These are phyloP conservation scores for Zoanthus gigantus DNA, from an alignment of 92 coral and sea anemone species.

Conservation along the genomic window DNA sequence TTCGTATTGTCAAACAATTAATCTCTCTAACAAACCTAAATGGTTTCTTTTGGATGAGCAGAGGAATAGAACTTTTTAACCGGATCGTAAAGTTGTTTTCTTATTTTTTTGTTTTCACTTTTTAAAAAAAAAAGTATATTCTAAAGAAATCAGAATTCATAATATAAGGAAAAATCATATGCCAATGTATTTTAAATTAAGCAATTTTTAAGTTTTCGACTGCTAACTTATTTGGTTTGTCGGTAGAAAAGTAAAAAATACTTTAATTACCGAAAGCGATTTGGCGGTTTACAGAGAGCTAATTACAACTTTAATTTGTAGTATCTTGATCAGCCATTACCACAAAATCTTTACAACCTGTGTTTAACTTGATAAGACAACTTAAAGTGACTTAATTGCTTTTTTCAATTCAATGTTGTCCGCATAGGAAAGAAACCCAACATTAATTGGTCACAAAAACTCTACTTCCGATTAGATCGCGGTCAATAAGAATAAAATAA, in stretches of 20 bases:
- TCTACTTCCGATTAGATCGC: too few relatives aligned
- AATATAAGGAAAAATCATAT: not conserved
- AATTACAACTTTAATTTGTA: not conserved
- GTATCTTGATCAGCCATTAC: not conserved
- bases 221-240: not conserved
- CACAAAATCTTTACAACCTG: not conserved
- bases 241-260: not conserved
- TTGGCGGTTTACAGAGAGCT: not conserved
- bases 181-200: not conserved
- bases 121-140: not conserved
- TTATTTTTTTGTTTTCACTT: not conserved
- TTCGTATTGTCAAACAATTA: not conserved
- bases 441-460: too few relatives aligned
- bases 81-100: not conserved
- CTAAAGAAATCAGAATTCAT: not conserved
- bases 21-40: not conserved
- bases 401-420: too few relatives aligned
- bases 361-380: not conserved
- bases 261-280: not conserved
- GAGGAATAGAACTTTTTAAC: not conserved
- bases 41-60: not conserved
- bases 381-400: too few relatives aligned
- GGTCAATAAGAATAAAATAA: too few relatives aligned
- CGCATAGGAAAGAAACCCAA: too few relatives aligned
- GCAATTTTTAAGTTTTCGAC: not conserved